These are phyloP conservation scores for Dasyprocta punctata DNA, from an alignment of 2,113 vertebrate species.

Conservation along the genomic window DNA sequence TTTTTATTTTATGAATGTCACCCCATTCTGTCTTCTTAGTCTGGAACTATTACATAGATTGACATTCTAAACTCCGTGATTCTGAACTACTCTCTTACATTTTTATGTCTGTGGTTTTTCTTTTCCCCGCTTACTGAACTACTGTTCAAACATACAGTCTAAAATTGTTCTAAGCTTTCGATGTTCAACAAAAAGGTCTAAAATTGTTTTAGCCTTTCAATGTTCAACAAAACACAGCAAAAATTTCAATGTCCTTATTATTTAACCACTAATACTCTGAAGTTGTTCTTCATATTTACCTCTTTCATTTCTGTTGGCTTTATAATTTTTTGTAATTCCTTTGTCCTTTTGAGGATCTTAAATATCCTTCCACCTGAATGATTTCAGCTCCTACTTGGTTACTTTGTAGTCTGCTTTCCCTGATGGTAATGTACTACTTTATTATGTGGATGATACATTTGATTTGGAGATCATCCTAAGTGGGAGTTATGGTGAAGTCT, in stretches of 20 bases:
- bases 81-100: neutral
- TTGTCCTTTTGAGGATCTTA: conserved; percentile 15
- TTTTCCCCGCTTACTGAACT: conserved; percentile 3
- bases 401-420: neutral
- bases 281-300: neutral
- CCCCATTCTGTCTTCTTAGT: neutral
- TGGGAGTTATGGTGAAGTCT: neutral
- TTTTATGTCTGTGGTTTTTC: neutral
- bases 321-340: conserved; percentile 22
- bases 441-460: neutral
- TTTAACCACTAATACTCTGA: neutral
- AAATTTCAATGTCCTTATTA: neutral
- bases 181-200: neutral
- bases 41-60: neutral
- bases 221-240: neutral
- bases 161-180: neutral
- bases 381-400: neutral
- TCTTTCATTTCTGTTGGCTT: neutral
- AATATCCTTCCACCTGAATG: neutral
- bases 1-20: neutral
- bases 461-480: neutral
- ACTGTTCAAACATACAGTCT: neutral
- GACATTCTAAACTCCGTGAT: neutral
- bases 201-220: neutral
- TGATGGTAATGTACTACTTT: neutral